A percentile compares a stretch with the other conserved stretches of the same genome.
These are phyloP conservation scores for Atrichornis clamosus DNA, from an alignment of 2,113 vertebrate genomes.

Conservation along the genomic window DNA sequence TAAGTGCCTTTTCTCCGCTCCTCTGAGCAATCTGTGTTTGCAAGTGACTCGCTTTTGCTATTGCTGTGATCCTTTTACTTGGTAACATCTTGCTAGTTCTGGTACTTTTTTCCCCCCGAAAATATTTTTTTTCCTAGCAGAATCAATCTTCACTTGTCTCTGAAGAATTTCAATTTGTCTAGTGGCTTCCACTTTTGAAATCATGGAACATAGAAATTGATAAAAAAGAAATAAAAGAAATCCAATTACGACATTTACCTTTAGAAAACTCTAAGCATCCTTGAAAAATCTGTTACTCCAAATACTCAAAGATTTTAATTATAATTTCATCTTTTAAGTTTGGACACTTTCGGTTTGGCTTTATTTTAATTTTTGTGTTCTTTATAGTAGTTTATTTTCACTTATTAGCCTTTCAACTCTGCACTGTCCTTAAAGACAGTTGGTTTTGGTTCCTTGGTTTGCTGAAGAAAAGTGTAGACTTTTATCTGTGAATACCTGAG, in stretches of 20 bases:
- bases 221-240: not conserved
- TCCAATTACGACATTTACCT: not conserved
- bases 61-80: not conserved
- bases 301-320: not conserved
- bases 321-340: not conserved
- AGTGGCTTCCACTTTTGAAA: not conserved
- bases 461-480: not conserved
- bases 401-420: not conserved
- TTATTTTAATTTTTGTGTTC: not conserved
- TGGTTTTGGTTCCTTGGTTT: not conserved
- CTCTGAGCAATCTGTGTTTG: not conserved
- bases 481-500: not conserved
- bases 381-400: not conserved
- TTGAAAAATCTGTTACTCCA: not conserved
- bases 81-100: not conserved
- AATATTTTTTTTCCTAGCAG: not conserved
- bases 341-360: not conserved
- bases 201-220: not conserved
- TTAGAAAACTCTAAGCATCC: not conserved
- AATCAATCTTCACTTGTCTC: not conserved
- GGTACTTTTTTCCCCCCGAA: not conserved
- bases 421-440: not conserved
- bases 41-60: not conserved
- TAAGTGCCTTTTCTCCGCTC: not conserved
- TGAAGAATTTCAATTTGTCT: not conserved